Evolutionary conservation across 2,888 invertebrate species (phyloP).

Genomic region (Eupeodes luniger): DNA sequence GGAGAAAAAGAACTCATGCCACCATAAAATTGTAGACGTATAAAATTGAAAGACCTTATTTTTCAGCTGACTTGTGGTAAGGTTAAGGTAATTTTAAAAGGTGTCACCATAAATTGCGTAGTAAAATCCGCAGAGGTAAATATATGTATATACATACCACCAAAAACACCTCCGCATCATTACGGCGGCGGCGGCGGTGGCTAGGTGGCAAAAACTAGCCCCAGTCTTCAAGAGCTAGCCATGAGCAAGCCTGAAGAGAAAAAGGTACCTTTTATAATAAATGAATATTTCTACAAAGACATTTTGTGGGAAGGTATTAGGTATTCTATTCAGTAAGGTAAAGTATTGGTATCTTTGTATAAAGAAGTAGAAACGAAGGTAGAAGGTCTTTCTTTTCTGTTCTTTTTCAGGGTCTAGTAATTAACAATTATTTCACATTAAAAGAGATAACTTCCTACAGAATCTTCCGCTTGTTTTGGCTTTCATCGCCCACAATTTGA

Average conservation of each 20-base stretch:
- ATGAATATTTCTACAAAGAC: constrained; percentile 4
- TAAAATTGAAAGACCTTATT: constrained; percentile 29
- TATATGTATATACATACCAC: constrained; percentile 14
- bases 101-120: constrained; percentile 72
- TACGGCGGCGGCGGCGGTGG: not conserved
- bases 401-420: constrained; percentile 54
- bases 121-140: constrained; percentile 40
- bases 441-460: constrained; percentile 51
- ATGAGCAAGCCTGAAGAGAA: not conserved
- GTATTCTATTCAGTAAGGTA: not conserved
- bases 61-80: constrained; percentile 65
- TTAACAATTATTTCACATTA: constrained; percentile 74
- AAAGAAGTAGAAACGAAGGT: not conserved
- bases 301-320: not conserved
- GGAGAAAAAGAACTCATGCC: not conserved
- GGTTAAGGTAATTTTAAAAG: constrained; percentile 70
- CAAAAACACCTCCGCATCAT: not conserved
- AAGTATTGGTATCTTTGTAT: not conserved
- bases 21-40: constrained; percentile 3
- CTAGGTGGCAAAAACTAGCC: constrained; percentile 20
- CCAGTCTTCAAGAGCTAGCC: too few species aligned
- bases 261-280: not conserved
- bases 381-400: constrained; percentile 14
- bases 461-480: constrained; percentile 28
- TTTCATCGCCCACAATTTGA: constrained; percentile 23